Evolutionary conservation across 2,888 invertebrate species (phyloP).

Genomic region (Dendrolimus houi): DNA sequence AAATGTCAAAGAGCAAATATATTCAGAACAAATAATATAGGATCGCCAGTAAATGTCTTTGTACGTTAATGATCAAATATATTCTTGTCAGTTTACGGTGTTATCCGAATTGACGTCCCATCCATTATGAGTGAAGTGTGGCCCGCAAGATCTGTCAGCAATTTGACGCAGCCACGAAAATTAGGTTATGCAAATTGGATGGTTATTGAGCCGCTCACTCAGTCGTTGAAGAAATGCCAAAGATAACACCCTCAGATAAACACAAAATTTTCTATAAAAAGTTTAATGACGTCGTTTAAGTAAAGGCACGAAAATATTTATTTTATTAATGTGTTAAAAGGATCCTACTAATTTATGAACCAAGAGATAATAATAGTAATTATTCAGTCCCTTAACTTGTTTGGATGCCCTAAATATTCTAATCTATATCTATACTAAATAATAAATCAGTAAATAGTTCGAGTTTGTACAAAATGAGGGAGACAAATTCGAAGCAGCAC

Average conservation of each 20-base stretch:
- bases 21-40: not conserved
- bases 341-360: not conserved
- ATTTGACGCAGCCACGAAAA: slow-evolving; percentile 52
- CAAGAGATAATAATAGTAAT: no score
- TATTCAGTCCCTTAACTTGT: no score
- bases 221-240: slow-evolving; percentile 39
- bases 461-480: no score
- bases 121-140: slow-evolving; percentile 36
- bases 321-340: not conserved
- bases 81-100: slow-evolving; percentile 38
- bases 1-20: no score
- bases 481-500: no score
- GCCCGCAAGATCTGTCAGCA: slow-evolving; percentile 44
- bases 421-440: no score
- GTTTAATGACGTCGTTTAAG: not conserved
- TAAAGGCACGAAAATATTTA: not conserved
- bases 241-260: slow-evolving; percentile 35
- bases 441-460: no score
- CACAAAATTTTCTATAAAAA: slow-evolving; percentile 8
- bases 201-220: slow-evolving; percentile 41
- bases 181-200: slow-evolving; percentile 60
- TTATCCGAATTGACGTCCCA: slow-evolving; percentile 40
- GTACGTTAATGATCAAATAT: slow-evolving; percentile 26
- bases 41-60: not conserved
- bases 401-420: no score